Conservation (phyloP, 2,113 vertebrate species). For the Platysteira castanea region DNA sequence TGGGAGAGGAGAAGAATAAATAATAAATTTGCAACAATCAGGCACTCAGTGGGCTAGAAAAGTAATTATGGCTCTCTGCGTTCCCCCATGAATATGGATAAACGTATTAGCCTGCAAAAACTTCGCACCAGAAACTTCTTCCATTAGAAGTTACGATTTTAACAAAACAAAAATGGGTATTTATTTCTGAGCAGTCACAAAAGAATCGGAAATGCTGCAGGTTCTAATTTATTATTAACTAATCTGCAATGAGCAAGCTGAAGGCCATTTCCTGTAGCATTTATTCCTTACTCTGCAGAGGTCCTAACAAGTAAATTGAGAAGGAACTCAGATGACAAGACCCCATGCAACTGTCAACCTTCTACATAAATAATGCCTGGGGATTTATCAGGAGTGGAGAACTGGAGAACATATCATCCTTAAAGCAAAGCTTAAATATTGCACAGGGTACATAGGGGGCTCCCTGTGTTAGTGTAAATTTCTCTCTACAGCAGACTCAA, state of each 20-base stretch:
- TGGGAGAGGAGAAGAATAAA: constrained; percentile 29
- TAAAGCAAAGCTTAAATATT: neutral
- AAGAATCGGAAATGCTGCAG: neutral
- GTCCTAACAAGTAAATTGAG: neutral
- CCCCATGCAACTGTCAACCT: neutral
- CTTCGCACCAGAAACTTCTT: neutral
- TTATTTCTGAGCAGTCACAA: neutral
- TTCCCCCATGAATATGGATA: constrained; percentile 37
- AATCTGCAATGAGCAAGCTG: neutral
- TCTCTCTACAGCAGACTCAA: neutral
- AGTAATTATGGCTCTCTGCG: constrained; percentile 43
- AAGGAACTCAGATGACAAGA: neutral
- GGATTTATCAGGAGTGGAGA: neutral
- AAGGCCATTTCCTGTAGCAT: neutral
- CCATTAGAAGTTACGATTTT: neutral
- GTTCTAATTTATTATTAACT: neutral
- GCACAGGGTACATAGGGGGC: neutral
- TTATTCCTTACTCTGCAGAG: neutral
- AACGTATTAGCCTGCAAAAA: neutral
- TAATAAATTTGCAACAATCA: constrained; percentile 58
- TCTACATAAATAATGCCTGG: neutral
- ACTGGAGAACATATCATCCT: neutral
- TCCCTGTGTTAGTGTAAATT: constrained; percentile 4
- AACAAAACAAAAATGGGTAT: neutral
- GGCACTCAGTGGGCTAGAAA: constrained; percentile 56